Evolutionary conservation across 1,140 invertebrate genomes (phyloP), one percentile per base, ranked within the genome.

Genomic region (Lepidurus arcticus): DNA sequence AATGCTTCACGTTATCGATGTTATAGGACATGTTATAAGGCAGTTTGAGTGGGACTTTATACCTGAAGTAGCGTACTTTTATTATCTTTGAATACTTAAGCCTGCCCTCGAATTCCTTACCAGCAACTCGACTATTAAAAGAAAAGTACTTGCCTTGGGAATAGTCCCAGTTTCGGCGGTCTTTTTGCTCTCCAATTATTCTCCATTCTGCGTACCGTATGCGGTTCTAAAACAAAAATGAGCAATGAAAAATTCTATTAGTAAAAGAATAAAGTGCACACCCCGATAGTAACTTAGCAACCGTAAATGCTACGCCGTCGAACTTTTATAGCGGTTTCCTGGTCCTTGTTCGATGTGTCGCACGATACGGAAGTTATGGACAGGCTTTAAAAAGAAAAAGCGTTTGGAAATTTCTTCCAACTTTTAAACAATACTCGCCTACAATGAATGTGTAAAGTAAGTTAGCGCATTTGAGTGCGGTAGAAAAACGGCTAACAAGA

Each of bases 181-280:
- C 53, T 65, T 65, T 65, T 65, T 21, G 13, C 0, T 7, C 53
- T 13, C 53, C 53, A 65, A 21, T 65, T 65, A 65, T 7, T 16
- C 53, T 65, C 53, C 53, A 65, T 65, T 65, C 53, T 65, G 53
- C 53, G 53, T 16, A 65, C 53, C 53, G 53, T 65, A 65, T 13
- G 53, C 6, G 53, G 21, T 65, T 65, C 53, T 65, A 21, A 13
- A 65, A 65, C 53, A 65, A 65, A n/a, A 65, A 21, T 9, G 34
- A 34, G 34, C 1, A 34, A 34, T 65, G 16, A 4, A 65, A 65
- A 13, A 16, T 65, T 65, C 0, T n/a, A 21, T 65, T 65, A 65
- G 53, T 16, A 65, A 16, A 65, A 13, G 21, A 65, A 7, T 65
- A 13, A 65, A 47, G 53, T 65, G 53, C 21, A 65, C 5, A 7